Percentiles rank a stretch among this genome's conserved stretches.
Conservation (phyloP, 2,888 invertebrate genomes). For the Oscheius sp. region DNA sequence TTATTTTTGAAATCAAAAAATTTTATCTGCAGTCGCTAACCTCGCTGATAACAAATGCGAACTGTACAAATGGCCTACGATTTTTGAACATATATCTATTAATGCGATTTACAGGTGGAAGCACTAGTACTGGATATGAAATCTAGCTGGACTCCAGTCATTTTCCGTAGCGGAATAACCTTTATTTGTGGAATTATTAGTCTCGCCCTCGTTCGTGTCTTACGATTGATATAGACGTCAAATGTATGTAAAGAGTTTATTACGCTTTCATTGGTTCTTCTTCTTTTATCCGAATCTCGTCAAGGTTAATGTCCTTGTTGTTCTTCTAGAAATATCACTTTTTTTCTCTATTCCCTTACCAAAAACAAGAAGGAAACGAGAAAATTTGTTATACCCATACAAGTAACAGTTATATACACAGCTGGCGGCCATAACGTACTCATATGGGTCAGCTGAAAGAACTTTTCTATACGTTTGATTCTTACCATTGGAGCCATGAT, state of each 20-base stretch:
- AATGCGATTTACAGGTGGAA: constrained; percentile 2
- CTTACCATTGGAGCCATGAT: not conserved
- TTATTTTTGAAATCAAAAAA: not conserved
- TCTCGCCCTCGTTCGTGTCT: not conserved
- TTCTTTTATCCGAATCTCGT: not conserved
- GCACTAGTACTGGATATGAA: constrained; percentile 34
- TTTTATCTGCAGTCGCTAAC: not conserved
- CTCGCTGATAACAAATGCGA: too few species aligned
- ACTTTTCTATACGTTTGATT: not conserved
- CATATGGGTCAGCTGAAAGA: not conserved
- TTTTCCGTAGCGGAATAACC: constrained; percentile 37
- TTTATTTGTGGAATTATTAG: constrained; percentile 33
- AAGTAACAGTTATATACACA: not conserved
- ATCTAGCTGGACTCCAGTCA: constrained; percentile 43
- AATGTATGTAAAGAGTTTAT: not conserved
- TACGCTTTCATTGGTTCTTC: not conserved
- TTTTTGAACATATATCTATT: not conserved
- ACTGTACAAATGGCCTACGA: too few species aligned
- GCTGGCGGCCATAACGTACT: not conserved
- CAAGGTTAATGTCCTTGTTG: constrained; percentile 10
- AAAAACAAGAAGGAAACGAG: constrained; percentile 2
- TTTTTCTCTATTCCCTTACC: not conserved
- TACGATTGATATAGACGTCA: constrained; percentile 6
- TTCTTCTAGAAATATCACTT: not conserved
- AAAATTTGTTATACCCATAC: not conserved